These are phyloP conservation scores for Charina bottae DNA, from an alignment of 2,113 vertebrate species.

Conservation along the genomic window DNA sequence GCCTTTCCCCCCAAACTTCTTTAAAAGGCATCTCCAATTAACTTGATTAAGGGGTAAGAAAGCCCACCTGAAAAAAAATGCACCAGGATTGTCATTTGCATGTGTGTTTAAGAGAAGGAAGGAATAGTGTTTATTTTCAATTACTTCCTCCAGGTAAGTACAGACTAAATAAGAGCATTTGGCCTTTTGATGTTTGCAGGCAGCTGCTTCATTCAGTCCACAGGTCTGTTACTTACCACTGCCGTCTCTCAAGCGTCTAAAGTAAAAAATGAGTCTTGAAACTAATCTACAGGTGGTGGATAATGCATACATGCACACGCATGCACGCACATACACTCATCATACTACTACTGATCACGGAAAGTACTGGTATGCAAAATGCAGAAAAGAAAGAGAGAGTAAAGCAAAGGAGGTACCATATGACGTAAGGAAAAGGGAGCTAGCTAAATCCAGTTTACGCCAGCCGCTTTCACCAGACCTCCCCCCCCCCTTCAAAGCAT, in stretches of 20 bases:
- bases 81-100: neutral
- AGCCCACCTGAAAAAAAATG: neutral
- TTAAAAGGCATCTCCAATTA: neutral
- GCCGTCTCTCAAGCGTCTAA: neutral
- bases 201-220: neutral
- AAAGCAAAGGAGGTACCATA: neutral
- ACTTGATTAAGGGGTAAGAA: neutral
- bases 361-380: neutral
- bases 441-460: neutral
- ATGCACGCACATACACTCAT: too few species aligned
- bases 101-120: neutral
- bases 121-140: neutral
- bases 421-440: neutral
- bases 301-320: accelerated
- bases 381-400: neutral
- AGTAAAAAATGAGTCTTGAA: neutral
- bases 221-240: neutral
- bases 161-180: neutral
- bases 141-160: neutral
- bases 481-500: too few species aligned
- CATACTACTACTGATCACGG: neutral
- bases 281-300: neutral
- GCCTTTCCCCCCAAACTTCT: neutral
- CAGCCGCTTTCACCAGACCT: too few species aligned
- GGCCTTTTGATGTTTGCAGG: neutral